These are phyloP conservation scores for Mystacides longicornis DNA, from an alignment of 2,888 invertebrate genomes.

Conservation along the genomic window DNA sequence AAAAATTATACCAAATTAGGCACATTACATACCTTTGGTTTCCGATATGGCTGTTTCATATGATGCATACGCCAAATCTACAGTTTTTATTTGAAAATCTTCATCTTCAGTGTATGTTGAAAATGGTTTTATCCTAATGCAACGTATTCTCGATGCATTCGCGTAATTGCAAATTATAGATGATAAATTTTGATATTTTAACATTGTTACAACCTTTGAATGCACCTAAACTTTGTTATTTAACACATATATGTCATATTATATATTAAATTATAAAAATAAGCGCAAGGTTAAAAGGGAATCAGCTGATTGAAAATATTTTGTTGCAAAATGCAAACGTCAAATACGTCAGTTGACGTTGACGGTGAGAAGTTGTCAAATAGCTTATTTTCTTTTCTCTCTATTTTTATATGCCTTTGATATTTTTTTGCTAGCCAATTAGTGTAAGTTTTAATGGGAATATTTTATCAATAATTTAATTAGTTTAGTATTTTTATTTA, in stretches of 20 bases:
- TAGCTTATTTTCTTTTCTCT: too few species aligned
- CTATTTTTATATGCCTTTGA: too few species aligned
- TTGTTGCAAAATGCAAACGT: background rate
- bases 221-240: background rate
- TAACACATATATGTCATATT: slow-evolving; percentile 9
- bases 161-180: slow-evolving; percentile 9
- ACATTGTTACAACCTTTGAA: slow-evolving; percentile 12
- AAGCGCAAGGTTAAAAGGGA: slow-evolving; percentile 14
- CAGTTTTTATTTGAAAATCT: slow-evolving; percentile 33
- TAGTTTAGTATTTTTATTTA: too few species aligned
- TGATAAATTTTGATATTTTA: slow-evolving; percentile 17
- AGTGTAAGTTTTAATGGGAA: too few species aligned
- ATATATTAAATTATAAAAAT: slow-evolving; percentile 13
- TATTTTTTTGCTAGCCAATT: too few species aligned
- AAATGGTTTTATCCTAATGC: slow-evolving; percentile 1
- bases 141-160: slow-evolving; percentile 6
- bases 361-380: too few species aligned
- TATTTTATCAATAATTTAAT: too few species aligned
- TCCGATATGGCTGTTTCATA: slow-evolving; percentile 50
- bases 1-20: too few species aligned
- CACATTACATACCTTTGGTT: slow-evolving; percentile 26
- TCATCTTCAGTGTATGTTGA: slow-evolving; percentile 15
- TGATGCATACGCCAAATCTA: slow-evolving; percentile 60
- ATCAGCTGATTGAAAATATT: slow-evolving; percentile 13
- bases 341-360: too few species aligned